These are phyloP conservation scores for Drosophila kurseongensis DNA, from an alignment of 1,140 invertebrate genomes.

Conservation along the genomic window DNA sequence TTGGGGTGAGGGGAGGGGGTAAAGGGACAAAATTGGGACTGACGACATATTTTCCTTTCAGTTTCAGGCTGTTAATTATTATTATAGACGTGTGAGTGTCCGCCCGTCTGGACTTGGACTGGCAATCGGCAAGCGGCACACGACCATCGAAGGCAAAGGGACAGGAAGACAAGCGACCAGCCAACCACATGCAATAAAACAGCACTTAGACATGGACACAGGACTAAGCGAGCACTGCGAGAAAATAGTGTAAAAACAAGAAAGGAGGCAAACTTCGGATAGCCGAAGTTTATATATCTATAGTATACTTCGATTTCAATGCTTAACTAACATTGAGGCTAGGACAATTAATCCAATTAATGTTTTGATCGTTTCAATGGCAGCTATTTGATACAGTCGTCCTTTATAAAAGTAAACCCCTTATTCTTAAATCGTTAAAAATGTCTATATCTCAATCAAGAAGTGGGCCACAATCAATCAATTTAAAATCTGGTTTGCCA, in stretches of 20 bases:
- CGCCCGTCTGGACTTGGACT: conserved; percentile 47
- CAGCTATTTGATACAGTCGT: too few relatives aligned
- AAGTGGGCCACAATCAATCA: too few relatives aligned
- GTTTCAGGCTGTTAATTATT: conserved; percentile 82
- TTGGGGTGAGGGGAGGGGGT: neutral
- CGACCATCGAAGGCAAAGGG: conserved; percentile 29
- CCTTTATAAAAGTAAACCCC: too few relatives aligned
- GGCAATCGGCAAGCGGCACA: conserved; percentile 34
- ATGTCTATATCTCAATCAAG: too few relatives aligned
- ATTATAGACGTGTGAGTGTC: conserved; percentile 80
- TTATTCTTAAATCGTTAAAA: too few relatives aligned
- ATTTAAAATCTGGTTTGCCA: too few relatives aligned
- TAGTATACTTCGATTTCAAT: too few relatives aligned
- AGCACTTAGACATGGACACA: conserved; percentile 72
- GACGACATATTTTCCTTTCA: conserved; percentile 62
- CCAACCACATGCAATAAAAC: conserved; percentile 80
- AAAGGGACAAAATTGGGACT: conserved; percentile 17
- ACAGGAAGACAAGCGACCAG: conserved; percentile 6
- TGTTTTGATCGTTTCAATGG: too few relatives aligned
- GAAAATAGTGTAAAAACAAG: neutral
- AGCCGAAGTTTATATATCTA: too few relatives aligned
- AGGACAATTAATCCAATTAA: too few relatives aligned
- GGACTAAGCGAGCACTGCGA: conserved; percentile 16
- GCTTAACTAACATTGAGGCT: too few relatives aligned
- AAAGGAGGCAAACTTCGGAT: too few relatives aligned